Evolutionary conservation across 2,113 vertebrate species (phyloP).

Genomic region (Miniopterus natalensis): DNA sequence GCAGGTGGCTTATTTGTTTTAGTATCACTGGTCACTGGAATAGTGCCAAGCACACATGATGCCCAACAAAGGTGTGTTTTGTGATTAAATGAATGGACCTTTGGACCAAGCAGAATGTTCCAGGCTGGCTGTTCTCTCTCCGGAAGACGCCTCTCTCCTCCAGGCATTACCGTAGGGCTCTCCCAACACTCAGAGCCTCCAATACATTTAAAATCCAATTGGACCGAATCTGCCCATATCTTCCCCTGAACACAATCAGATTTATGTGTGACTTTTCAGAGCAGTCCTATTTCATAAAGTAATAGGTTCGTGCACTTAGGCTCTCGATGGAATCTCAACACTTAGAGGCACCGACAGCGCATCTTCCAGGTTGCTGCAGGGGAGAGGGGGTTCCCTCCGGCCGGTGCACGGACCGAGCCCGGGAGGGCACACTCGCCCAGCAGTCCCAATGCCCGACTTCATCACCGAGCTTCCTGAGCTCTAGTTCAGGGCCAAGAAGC

Average conservation of each 20-base stretch:
- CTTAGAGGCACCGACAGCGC: neutral
- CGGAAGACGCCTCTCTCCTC: neutral
- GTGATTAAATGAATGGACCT: neutral
- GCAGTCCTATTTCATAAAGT: slow-evolving; percentile 34
- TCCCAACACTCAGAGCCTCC: slow-evolving; percentile 28
- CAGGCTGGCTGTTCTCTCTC: neutral
- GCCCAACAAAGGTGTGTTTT: neutral
- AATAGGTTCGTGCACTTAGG: slow-evolving; percentile 34
- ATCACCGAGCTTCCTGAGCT: neutral
- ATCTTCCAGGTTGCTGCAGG: neutral
- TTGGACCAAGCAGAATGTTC: neutral
- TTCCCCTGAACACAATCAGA: slow-evolving; percentile 48
- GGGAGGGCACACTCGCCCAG: neutral
- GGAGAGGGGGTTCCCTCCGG: neutral
- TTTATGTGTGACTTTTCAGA: slow-evolving; percentile 56
- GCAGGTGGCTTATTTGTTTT: neutral
- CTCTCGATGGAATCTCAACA: slow-evolving; percentile 13
- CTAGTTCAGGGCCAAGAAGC: slow-evolving; percentile 24
- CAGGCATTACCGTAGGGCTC: neutral
- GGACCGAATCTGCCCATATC: slow-evolving; percentile 39
- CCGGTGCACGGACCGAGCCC: too few relatives aligned
- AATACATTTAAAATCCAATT: slow-evolving; percentile 61
- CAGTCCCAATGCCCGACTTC: neutral
- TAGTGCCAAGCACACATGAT: neutral
- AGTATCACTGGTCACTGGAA: neutral